Conservation (phyloP, 2,113 vertebrate genomes). For the Chionis minor region DNA sequence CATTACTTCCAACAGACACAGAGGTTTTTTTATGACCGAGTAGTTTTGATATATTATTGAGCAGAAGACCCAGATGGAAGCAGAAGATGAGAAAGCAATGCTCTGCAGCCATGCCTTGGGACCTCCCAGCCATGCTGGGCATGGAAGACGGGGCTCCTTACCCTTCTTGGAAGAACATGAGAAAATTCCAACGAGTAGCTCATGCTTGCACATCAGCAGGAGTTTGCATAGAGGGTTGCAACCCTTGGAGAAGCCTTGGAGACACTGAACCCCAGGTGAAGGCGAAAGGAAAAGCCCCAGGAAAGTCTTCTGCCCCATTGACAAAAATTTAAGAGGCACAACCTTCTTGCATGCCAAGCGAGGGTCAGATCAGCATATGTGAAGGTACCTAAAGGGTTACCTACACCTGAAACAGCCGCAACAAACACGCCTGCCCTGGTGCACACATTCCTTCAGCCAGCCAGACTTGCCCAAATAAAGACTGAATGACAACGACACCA, state of each 20-base stretch:
- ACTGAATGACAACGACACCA: neutral
- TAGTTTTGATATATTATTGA: neutral
- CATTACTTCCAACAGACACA: slow-evolving; percentile 34
- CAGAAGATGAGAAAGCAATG: neutral
- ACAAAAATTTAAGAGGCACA: neutral
- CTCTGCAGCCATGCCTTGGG: neutral
- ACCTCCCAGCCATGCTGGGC: no score
- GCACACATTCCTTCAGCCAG: neutral
- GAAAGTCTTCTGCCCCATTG: rapidly evolving
- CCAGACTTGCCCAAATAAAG: neutral
- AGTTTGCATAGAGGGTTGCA: neutral
- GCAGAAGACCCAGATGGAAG: neutral
- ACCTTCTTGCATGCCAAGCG: rapidly evolving
- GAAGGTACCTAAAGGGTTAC: neutral
- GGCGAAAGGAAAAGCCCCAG: neutral
- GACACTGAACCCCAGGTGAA: neutral
- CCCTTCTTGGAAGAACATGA: neutral
- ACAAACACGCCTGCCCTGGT: neutral
- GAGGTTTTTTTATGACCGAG: neutral
- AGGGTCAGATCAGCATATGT: rapidly evolving
- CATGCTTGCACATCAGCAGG: rapidly evolving
- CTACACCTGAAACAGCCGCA: neutral
- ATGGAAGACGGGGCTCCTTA: neutral
- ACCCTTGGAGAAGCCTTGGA: neutral
- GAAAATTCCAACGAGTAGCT: rapidly evolving